These are phyloP conservation scores for Synanthedon vespiformis DNA, from an alignment of 2,888 invertebrate genomes.

Conservation along the genomic window DNA sequence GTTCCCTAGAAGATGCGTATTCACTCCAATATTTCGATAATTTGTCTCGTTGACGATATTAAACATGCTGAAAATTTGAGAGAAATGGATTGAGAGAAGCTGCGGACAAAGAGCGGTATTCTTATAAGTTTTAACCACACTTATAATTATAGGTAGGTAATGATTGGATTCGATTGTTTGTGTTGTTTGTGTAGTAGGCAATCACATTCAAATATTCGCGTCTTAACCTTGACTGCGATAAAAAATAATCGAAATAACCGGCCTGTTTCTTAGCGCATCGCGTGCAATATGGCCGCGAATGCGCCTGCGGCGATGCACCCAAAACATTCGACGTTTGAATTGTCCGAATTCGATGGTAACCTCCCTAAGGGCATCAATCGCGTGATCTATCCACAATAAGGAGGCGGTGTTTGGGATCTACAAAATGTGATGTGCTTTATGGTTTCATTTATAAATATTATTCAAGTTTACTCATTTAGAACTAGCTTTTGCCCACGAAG, in stretches of 20 bases:
- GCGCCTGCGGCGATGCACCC: conserved; percentile 40
- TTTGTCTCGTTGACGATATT: no score
- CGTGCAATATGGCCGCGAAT: conserved; percentile 51
- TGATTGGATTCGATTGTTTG: no score
- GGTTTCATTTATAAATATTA: background rate
- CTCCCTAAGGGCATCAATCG: conserved; percentile 27
- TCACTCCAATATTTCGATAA: no score
- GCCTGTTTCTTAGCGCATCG: conserved; percentile 16
- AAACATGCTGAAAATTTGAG: no score
- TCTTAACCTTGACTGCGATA: conserved; percentile 3
- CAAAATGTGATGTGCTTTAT: conserved; percentile 8
- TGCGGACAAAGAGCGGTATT: no score
- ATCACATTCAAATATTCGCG: background rate
- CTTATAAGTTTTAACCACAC: no score
- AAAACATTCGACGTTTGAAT: conserved; percentile 24
- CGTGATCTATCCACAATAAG: conserved; percentile 36
- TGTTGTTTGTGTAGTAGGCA: no score
- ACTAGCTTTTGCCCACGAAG: no score
- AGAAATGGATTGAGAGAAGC: no score
- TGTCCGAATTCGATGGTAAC: conserved; percentile 11
- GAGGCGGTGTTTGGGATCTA: conserved; percentile 11
- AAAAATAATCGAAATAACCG: conserved; percentile 5
- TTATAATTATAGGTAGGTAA: no score
- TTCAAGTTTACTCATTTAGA: no score
- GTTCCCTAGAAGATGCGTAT: no score